Conservation (phyloP, 1,140 invertebrate species). For the Leptoteleia sp. region DNA sequence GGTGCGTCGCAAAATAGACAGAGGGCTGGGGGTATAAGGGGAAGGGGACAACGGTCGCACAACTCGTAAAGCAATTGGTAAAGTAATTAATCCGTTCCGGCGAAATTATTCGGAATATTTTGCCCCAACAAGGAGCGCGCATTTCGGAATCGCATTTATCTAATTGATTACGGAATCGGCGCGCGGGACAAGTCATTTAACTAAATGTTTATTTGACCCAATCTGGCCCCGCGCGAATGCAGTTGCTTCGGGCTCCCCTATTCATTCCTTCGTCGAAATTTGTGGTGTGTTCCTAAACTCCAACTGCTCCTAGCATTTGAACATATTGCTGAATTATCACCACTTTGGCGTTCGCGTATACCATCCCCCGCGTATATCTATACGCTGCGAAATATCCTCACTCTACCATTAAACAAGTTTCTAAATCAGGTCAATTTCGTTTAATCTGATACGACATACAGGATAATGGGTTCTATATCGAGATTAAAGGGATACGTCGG, state of each 20-base stretch:
- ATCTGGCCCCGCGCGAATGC: conserved; percentile 32
- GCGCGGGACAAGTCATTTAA: conserved; percentile 40
- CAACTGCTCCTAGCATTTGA: conserved; percentile 43
- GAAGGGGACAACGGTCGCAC: conserved; percentile 16
- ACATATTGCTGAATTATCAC: conserved; percentile 56
- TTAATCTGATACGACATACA: conserved; percentile 46
- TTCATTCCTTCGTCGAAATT: conserved; percentile 41
- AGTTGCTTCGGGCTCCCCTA: conserved; percentile 31
- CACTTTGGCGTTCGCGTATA: conserved; percentile 25
- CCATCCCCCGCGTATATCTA: conserved; percentile 25
- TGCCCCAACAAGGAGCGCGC: conserved; percentile 23
- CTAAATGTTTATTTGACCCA: conserved; percentile 49
- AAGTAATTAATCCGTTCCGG: conserved; percentile 29
- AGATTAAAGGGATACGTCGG: conserved; percentile 39
- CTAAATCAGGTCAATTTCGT: conserved; percentile 52
- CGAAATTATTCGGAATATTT: conserved; percentile 39
- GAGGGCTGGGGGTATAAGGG: too few species aligned
- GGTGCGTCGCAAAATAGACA: conserved; percentile 5
- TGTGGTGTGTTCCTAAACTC: conserved; percentile 52
- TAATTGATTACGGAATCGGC: conserved; percentile 35
- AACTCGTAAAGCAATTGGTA: conserved; percentile 12
- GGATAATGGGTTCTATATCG: conserved; percentile 55
- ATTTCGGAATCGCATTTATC: conserved; percentile 34
- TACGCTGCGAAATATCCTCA: conserved; percentile 35
- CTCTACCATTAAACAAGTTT: conserved; percentile 47